Conservation (phyloP, 2,797 vertebrate genomes). For the Todus mexicanus region DNA sequence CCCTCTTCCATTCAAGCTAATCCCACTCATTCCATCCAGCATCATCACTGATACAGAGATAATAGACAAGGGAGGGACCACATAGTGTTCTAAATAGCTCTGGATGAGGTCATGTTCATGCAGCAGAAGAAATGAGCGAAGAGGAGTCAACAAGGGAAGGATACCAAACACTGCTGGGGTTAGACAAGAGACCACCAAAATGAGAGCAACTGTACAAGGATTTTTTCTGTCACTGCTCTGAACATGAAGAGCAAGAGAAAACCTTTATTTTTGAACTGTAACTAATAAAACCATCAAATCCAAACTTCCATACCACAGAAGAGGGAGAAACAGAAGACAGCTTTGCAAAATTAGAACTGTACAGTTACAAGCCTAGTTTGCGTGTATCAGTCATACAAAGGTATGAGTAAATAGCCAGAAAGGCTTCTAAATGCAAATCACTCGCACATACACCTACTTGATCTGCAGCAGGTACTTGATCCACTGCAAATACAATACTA, state of each 20-base stretch:
- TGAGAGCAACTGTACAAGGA: background rate
- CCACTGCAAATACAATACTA: background rate
- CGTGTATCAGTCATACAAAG: background rate
- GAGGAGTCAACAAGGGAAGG: background rate
- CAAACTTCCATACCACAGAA: background rate
- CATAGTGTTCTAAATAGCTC: background rate
- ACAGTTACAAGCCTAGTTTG: background rate
- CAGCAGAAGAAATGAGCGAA: background rate
- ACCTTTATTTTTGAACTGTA: background rate
- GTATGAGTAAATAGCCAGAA: background rate
- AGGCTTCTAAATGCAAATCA: background rate
- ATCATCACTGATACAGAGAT: background rate
- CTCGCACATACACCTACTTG: background rate
- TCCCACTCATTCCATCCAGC: background rate
- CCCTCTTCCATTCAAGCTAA: background rate
- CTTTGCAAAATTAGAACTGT: background rate
- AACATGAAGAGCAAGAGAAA: background rate
- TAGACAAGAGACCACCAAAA: background rate
- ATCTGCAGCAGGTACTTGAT: background rate
- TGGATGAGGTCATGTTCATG: background rate
- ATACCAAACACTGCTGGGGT: background rate
- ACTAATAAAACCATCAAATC: background rate
- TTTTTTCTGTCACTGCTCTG: background rate
- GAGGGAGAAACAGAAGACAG: background rate
- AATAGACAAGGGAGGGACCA: background rate